Base-by-base conservation (phyloP, 2,113 vertebrate species). In the Donacobius atricapilla region DNA sequence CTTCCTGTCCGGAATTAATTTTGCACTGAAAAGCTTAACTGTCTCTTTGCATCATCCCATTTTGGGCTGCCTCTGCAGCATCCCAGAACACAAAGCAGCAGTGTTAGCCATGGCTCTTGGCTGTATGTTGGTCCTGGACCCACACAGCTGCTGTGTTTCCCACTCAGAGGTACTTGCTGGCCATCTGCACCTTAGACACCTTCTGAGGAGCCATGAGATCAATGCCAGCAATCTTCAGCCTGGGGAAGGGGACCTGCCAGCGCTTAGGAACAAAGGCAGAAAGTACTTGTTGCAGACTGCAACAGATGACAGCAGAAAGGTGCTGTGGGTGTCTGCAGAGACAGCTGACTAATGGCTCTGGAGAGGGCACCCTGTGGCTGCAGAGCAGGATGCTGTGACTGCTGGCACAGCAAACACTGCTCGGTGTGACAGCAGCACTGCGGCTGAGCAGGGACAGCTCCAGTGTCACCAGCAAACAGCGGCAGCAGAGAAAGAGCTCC, bases 191-290 rank as follows among this genome's bases (percentile, higher is more conserved):
- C 61, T 56, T 18, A 42, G 61, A 39, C 35, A 64, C 15, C n/a
- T 54, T 57, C 88, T 72, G 64, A 92, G 51, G 35, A 76, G 53
- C 44, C n/a, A 16, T 6, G n/a, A 69, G 30, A 56, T 39, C 1
- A 4, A 21, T 1, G 24, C 11, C 61, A 68, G 40, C 44, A 47
- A 73, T 50, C 19, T 19, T 42, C 60, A 58, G 65, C 35, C 77
- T 66, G 37, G 39, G 56, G 42, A 28, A 86, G 30, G 15, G 48
- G n/a, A 53, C 19, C 18, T 72, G 40, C 27, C 39, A 15, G 42
- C 0, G 0, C 83, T 57, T 24, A 13, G 1, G 48, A 79, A 68
- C 2, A 19, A 60, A 51, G 45, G 45, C 39, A 72, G 61, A 56
- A 63, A 72, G 63, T n/a, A 37, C n/a, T 42, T 37, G 33, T 20